Base-by-base conservation (phyloP, 1,140 invertebrate genomes). In the Procambarus virginalis region DNA sequence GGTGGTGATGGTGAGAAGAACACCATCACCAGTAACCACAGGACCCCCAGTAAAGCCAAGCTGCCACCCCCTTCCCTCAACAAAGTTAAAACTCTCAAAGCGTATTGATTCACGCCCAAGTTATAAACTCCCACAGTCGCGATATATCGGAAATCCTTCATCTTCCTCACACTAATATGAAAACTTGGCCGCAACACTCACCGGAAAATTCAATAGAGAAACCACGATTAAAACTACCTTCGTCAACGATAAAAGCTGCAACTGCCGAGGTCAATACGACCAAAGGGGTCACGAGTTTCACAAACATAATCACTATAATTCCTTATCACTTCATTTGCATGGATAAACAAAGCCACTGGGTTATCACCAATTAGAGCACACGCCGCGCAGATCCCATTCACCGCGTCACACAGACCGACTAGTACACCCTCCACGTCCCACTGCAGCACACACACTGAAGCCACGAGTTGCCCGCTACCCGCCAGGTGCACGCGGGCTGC, bases 391-490 rank as follows among this genome's bases (percentile, higher is more conserved):
- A 51, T 80, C 78, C 78, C 78, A 80, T 80, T 80, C 78, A 80
- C 20, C 49, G 78, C 48, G 49, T n/a, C 78, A 51, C 78, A 55
- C 17, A 49, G n/a, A 49, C 55, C 78, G 78, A 80, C 49, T 80
- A 80, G 49, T 46, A 55, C 78, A 80, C 49, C 78, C 78, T 55
- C 22, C 78, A 51, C 78, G n/a, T 58, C 12, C 78, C 78, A 80
- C 78, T 80, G 78, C 78, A 55, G 20, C 78, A 80, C 78, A 22
- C 78, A 80, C 78, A 80, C 78, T 80, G 78, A 80, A 80, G 20
- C 78, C 78, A 55, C 6, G 49, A 80, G 78, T 80, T 80, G 76
- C 78, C 78, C 78, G 78, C 78, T 80, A 58, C 78, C 78, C 78
- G 60, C 68, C 78, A 80, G 78, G 78, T 80, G 34, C 78, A n/a